Evolutionary conservation across 2,113 vertebrate species (phyloP), one percentile per base, ranked within the genome.

Genomic region (Mastomys coucha): DNA sequence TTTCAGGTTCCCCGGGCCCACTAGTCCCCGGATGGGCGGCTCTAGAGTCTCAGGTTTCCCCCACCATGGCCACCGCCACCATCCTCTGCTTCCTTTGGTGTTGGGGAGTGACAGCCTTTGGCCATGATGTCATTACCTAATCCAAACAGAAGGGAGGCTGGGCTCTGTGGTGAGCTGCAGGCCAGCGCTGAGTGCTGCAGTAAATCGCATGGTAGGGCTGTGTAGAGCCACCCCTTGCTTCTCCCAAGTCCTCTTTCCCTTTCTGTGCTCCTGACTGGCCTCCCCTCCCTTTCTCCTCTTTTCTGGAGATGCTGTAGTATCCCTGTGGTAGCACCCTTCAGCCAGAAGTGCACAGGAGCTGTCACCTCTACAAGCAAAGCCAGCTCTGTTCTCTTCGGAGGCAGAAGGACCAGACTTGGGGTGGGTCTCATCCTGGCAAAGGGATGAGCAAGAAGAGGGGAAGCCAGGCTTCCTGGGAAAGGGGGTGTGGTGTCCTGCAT

Each of bases 111-210:
- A 73, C 10, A 22, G 87, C 88, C 77, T 89, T 5, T 7, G 84
- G 94, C 95, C 92, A 91, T 97, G 95, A 97, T 92, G 96, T 97
- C 97, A 97, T 92, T 26, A 39, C 91, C 82, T 89, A 96, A 93
- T 94, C 91, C 96, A 96, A 92, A 97, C 97, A 91, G 96, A 69
- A 91, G 88, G 93, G 92, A 93, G 94, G 87, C 86, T 72, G 96
- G 91, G 31, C 73, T 33, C 73, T 51, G 13, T 95, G 5, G 24
- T 39, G 91, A 97, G 97, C 97, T 0, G 56, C 94, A 9, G 76
- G 86, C 97, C 96, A 72, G 17, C 69, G 97, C 97, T 92, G 95
- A 97, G 97, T n/a, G 33, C 94, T 88, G 97, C 96, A 49, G 97
- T 20, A 56, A 75, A 76, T 88, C 70, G 75, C 95, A 58, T 80